These are phyloP conservation scores for Zonotrichia albicollis DNA, from an alignment of 2,797 vertebrate species.

Conservation along the genomic window DNA sequence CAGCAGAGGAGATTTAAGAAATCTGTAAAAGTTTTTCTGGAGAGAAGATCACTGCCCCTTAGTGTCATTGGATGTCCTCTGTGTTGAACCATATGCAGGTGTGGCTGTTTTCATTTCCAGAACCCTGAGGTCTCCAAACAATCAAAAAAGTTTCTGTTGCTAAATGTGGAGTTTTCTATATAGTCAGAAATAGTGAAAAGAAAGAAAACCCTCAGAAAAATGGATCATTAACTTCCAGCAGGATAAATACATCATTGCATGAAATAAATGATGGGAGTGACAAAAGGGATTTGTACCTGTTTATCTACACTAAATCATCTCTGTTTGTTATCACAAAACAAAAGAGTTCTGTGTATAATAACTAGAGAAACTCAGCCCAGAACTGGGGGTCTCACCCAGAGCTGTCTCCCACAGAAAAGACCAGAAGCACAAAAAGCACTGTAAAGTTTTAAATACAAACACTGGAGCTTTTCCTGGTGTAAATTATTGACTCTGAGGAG, in stretches of 20 bases:
- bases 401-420: not conserved
- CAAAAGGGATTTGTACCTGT: not conserved
- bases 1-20: not conserved
- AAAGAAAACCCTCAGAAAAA: not conserved
- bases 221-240: not conserved
- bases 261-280: not conserved
- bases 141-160: not conserved
- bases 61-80: not conserved
- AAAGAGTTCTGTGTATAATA: not conserved
- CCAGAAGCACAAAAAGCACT: not conserved
- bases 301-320: not conserved
- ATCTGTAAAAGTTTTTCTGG: not conserved
- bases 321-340: not conserved
- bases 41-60: not conserved
- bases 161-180: not conserved
- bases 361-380: not conserved
- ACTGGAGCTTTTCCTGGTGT: not conserved
- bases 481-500: not conserved
- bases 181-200: not conserved
- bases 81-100: not conserved
- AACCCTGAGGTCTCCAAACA: not conserved
- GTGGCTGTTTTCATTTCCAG: not conserved
- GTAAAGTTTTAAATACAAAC: not conserved
- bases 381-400: not conserved
- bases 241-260: not conserved